Percentiles rank a stretch among this genome's conserved stretches.
Conservation (phyloP, 2,797 vertebrate genomes). For the Oreortyx pictus region DNA sequence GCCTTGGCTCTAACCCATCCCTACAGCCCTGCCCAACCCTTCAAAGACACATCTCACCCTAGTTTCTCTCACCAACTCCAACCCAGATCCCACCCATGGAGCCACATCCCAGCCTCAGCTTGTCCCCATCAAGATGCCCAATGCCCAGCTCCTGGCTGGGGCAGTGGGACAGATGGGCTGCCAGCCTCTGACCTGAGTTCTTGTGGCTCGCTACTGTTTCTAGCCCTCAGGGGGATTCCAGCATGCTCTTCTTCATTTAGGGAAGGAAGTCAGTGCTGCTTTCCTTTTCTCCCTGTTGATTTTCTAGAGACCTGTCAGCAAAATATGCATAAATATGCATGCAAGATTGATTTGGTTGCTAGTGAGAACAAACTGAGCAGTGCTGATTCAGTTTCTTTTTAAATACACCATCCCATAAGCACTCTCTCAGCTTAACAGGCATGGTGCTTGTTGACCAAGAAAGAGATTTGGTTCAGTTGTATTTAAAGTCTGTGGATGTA, state of each 20-base stretch:
- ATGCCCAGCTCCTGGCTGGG: neutral
- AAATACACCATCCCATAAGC: neutral
- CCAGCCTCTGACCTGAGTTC: neutral
- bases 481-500: neutral
- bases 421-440: neutral
- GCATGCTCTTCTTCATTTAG: neutral
- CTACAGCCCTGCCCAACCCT: neutral
- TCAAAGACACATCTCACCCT: neutral
- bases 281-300: neutral
- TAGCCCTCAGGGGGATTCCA: neutral
- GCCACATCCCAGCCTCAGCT: neutral
- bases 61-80: neutral
- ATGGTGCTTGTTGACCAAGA: neutral
- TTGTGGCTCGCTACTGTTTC: fast-evolving
- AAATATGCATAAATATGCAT: neutral
- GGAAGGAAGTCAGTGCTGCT: neutral
- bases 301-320: neutral
- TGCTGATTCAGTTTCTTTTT: neutral
- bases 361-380: neutral
- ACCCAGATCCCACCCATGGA: no score
- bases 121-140: neutral
- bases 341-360: neutral
- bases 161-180: neutral
- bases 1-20: neutral
- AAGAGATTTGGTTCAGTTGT: neutral